Percentiles rank a stretch among this genome's conserved stretches.
These are phyloP conservation scores for Trichogramma evanescens DNA, from an alignment of 2,888 invertebrate species.

Conservation along the genomic window DNA sequence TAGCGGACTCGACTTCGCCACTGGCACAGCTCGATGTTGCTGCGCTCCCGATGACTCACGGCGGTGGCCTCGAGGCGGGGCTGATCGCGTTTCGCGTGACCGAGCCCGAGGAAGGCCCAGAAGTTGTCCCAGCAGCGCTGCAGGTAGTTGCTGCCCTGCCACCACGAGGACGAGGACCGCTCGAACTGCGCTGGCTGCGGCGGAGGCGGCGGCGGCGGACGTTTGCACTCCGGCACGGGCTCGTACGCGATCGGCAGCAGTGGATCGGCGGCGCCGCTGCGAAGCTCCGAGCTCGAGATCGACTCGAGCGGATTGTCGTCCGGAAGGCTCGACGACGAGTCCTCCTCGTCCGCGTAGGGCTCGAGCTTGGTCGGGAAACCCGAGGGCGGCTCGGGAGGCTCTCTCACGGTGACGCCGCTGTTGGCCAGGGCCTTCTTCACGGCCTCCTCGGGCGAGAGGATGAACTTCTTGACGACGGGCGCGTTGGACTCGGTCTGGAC, in stretches of 20 bases:
- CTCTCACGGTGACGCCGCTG: background rate
- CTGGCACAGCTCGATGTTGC: background rate
- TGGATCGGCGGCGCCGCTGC: background rate
- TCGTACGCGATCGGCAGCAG: background rate
- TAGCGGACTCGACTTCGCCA: background rate
- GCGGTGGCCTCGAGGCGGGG: too few relatives aligned
- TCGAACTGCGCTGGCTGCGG: background rate
- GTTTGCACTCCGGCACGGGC: background rate
- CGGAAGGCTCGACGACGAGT: background rate
- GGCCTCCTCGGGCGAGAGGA: background rate
- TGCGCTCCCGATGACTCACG: too few relatives aligned
- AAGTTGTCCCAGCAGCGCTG: constrained; percentile 20
- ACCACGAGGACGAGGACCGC: too few relatives aligned
- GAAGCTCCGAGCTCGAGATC: background rate
- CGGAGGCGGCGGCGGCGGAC: background rate
- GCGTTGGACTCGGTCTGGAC: background rate
- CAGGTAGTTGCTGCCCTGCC: background rate
- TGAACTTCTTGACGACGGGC: background rate
- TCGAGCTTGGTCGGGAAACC: background rate
- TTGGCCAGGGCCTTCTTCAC: background rate
- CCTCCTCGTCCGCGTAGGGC: background rate
- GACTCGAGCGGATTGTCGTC: background rate
- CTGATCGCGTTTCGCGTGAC: too few relatives aligned
- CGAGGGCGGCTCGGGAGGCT: background rate
- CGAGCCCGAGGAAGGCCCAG: background rate